Base-by-base conservation (phyloP, 2,888 invertebrate species). In the Dasypogon diadema region DNA sequence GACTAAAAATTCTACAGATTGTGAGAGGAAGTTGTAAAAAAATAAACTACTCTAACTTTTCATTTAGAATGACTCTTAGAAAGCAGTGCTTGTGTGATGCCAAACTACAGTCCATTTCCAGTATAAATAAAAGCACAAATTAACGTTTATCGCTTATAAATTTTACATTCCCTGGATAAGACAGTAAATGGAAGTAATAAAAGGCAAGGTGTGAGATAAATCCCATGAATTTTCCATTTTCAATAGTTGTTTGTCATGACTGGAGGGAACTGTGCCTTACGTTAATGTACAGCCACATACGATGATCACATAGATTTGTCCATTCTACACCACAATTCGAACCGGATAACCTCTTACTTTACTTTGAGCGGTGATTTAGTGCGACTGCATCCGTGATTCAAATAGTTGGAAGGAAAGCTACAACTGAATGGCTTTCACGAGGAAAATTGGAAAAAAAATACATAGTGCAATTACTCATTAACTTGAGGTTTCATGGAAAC, bases 161-260 rank as follows among this genome's bases (percentile, higher is more conserved):
- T 60, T 16, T 10, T 42, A 63, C 16, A 18, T 16, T 18, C 37
- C 37, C 8, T 18, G 6, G 63, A 63, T 63, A 37, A 18, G 54
- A 54, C 2, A 54, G 34, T 37, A 18, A n/a, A 63, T 37, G 63
- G 21, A 6, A 34, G 21, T 37, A 65, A 65, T 65, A 16, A 65
- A 46, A 48, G 46, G n/a, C 14, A 46, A 14, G 54, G 54, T 65
- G 46, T 65, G 65, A 22, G 48, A 46, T 46, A 65, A 46, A 46
- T 68, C 48, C 48, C 65, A 48, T 48, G 16, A 68, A 48, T 48
- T 68, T 48, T 16, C 37, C 48, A 26, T 16, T 68, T 68, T 68
- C 24, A 68, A 48, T 24, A 37, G 63, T 14, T 12, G 34, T 18
- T 63, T 55, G 22, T 55, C 55, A 51, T 51, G 2, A 18, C 51